Evolutionary conservation across 2,888 invertebrate species (phyloP).

Genomic region (Lasioglossum malachurum): DNA sequence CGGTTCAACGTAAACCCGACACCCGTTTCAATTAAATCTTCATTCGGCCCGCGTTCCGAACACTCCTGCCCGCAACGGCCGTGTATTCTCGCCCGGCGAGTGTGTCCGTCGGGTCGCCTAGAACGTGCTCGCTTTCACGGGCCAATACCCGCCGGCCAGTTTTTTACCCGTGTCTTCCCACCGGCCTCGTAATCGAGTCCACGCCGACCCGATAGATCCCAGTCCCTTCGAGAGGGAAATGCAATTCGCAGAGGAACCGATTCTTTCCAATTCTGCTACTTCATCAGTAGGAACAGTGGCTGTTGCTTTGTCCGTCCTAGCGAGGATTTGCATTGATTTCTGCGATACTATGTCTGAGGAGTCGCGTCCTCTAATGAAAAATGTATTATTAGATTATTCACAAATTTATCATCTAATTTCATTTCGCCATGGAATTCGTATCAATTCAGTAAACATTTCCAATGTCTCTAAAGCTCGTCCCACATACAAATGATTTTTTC

Average conservation of each 20-base stretch:
- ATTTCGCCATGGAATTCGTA: not conserved
- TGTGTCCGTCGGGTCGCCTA: not conserved
- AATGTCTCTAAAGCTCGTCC: not conserved
- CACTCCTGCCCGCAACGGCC: constrained; percentile 17
- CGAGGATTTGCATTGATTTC: not conserved
- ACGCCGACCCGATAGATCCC: not conserved
- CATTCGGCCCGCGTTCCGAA: constrained; percentile 22
- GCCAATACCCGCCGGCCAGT: not conserved
- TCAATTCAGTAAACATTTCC: not conserved
- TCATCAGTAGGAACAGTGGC: not conserved
- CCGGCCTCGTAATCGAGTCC: constrained; percentile 37
- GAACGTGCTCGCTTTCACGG: constrained; percentile 35
- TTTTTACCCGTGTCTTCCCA: constrained; percentile 44
- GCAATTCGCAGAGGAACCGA: constrained; percentile 18
- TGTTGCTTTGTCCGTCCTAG: not conserved
- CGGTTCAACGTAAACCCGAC: constrained; percentile 17
- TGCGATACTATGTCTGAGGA: not conserved
- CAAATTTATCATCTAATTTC: not conserved
- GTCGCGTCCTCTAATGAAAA: not conserved
- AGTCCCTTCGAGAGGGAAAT: constrained; percentile 1
- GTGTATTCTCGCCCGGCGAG: constrained; percentile 41
- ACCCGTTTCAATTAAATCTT: constrained; percentile 63
- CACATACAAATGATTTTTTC: not conserved
- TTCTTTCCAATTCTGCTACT: constrained; percentile 1
- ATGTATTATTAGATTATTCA: too few species aligned